Conservation (phyloP, 2,113 vertebrate genomes). For the Chloropsis cyanopogon region DNA sequence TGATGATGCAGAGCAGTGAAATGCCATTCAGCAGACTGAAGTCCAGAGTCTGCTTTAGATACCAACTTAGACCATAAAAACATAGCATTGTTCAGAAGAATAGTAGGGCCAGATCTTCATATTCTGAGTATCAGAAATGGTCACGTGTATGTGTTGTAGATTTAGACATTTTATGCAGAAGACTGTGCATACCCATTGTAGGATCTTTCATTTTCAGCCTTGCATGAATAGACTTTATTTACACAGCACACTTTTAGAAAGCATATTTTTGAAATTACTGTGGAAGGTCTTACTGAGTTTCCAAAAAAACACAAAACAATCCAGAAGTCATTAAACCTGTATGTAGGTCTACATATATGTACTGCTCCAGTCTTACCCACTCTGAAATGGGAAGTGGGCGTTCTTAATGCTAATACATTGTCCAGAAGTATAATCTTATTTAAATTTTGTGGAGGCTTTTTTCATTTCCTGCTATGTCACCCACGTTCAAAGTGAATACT, state of each 20-base stretch:
- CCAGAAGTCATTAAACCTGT: background rate
- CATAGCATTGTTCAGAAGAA: accelerated
- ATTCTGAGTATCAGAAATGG: background rate
- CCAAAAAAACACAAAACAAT: background rate
- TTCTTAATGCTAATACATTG: background rate
- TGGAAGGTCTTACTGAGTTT: background rate
- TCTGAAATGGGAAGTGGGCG: background rate
- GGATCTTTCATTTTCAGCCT: background rate
- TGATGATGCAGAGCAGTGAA: background rate
- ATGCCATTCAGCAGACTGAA: background rate
- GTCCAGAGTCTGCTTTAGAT: background rate
- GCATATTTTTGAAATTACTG: background rate
- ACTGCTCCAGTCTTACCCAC: background rate
- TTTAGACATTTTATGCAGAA: background rate
- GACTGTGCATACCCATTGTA: background rate
- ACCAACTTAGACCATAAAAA: background rate
- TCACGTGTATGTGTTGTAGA: background rate
- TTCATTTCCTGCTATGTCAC: background rate
- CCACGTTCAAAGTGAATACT: background rate
- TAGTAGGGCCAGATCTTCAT: background rate
- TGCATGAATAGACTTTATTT: background rate
- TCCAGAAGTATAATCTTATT: background rate
- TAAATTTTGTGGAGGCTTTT: background rate
- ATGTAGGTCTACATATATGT: background rate
- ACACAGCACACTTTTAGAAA: background rate